These are phyloP conservation scores for Ectemnius lituratus DNA, from an alignment of 2,888 invertebrate genomes.

Conservation along the genomic window DNA sequence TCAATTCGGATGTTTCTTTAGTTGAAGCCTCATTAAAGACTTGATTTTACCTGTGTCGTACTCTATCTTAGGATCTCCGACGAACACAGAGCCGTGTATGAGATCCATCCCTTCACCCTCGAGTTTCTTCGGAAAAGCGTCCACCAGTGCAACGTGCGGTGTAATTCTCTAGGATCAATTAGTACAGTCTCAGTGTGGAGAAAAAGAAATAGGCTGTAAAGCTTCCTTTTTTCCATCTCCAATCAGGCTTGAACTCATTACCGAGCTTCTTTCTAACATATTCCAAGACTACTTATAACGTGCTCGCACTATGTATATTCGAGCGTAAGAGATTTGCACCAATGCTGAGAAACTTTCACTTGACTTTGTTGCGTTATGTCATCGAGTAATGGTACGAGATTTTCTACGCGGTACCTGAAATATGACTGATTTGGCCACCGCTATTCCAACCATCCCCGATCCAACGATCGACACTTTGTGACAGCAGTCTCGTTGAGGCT, in stretches of 20 bases:
- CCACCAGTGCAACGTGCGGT: conserved; percentile 81
- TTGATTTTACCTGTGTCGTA: conserved; percentile 79
- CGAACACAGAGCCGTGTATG: conserved; percentile 80
- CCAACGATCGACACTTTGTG: conserved; percentile 83
- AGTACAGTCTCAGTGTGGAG: conserved; percentile 13
- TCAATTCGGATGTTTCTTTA: background rate
- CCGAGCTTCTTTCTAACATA: background rate
- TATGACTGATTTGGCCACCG: conserved; percentile 81
- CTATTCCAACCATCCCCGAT: conserved; percentile 83
- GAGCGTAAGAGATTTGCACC: background rate
- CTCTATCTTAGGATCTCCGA: conserved; percentile 79
- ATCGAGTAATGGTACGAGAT: background rate
- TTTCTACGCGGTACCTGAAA: conserved; percentile 78
- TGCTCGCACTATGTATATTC: conserved; percentile 9
- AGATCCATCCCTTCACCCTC: conserved; percentile 84
- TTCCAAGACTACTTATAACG: conserved; percentile 22
- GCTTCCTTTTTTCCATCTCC: conserved; percentile 18
- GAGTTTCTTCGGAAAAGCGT: conserved; percentile 81
- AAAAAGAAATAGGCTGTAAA: background rate
- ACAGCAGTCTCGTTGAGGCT: conserved; percentile 70
- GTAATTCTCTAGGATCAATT: conserved; percentile 78
- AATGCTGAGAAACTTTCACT: conserved; percentile 36
- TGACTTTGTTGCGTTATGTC: conserved; percentile 14
- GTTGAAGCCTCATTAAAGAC: background rate
- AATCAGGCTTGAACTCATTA: background rate